Base-by-base conservation (phyloP, 2,888 invertebrate genomes). In the Coecobrya sp. region DNA sequence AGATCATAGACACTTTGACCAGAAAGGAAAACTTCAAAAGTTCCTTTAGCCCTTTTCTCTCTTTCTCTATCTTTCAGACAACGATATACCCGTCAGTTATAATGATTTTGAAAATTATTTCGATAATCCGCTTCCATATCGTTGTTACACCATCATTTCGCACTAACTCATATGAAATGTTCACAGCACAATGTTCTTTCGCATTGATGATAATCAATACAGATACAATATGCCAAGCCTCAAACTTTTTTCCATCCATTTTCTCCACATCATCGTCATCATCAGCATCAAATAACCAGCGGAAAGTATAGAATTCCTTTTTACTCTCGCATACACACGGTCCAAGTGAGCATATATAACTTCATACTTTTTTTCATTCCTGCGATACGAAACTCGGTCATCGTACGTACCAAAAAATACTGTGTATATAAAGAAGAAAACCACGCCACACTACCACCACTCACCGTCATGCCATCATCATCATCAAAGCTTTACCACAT, bases 101-200 rank as follows among this genome's bases (percentile, higher is more conserved):
- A 89, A 89, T 89, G 84, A 89, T 76, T 89, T 84, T 52, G n/a
- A 84, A 89, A 89, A 89, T 84, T 73, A 84, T 89, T 89, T 89
- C 25, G 30, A 59, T 84, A 62, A 62, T 62, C 84, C 11, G 11
- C 36, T 62, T 84, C 49, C 49, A 81, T 81, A 81, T 42, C 30
- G 76, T 42, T 52, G 55, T 85, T 85, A 42, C 25, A 13, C 30
- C 22, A 8, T 16, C 68, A 70, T 30, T 49, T 27, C 19, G n/a
- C 76, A 76, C 65, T 8, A 1, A 13, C 65, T 5, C 27, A 55
- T 25, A 81, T 19, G 19, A 45, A 49, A 49, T n/a, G n/a, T n/a
- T n/a, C 49, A 45, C 13, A 4, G 55, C n/a, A n/a, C n/a, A 59
- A 62, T 4, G 25, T 62, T 84, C 59, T 36, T 1, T 59, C n/a